These are phyloP conservation scores for Ylistrum balloti DNA, from an alignment of 1,140 invertebrate genomes.

Conservation along the genomic window DNA sequence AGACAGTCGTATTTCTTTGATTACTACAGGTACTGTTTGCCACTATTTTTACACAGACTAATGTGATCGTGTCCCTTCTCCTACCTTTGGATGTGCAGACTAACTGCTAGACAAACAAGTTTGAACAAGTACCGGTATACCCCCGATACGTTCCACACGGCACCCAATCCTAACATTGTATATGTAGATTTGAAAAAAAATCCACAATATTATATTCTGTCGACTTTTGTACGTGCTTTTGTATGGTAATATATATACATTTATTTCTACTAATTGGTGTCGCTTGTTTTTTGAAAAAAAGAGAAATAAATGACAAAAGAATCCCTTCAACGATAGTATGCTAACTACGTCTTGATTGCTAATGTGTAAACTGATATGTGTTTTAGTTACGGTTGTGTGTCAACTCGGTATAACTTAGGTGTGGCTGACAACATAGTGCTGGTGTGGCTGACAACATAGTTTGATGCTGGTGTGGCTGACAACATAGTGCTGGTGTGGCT, in stretches of 20 bases:
- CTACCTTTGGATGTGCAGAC: background rate
- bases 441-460: too few species aligned
- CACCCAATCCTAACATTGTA: constrained; percentile 4
- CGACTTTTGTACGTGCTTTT: constrained; percentile 20
- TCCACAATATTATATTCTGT: constrained; percentile 25
- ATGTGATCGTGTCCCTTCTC: background rate
- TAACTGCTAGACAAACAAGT: background rate
- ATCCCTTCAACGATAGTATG: too few species aligned
- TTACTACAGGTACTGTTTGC: background rate
- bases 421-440: too few species aligned
- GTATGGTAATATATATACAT: constrained; percentile 27
- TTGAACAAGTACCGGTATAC: background rate
- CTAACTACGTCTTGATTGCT: too few species aligned
- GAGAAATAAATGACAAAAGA: too few species aligned
- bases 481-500: too few species aligned
- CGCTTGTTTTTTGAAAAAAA: constrained; percentile 9
- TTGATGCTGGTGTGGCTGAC: too few species aligned
- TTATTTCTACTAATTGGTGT: background rate
- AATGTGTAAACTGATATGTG: too few species aligned
- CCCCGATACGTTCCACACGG: background rate
- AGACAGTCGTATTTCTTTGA: background rate
- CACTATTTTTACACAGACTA: background rate
- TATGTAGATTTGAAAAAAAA: constrained; percentile 20
- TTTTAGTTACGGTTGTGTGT: too few species aligned
- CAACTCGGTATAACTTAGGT: too few species aligned